These are phyloP conservation scores for Vipera latastei DNA, from an alignment of 2,797 vertebrate genomes.

Conservation along the genomic window DNA sequence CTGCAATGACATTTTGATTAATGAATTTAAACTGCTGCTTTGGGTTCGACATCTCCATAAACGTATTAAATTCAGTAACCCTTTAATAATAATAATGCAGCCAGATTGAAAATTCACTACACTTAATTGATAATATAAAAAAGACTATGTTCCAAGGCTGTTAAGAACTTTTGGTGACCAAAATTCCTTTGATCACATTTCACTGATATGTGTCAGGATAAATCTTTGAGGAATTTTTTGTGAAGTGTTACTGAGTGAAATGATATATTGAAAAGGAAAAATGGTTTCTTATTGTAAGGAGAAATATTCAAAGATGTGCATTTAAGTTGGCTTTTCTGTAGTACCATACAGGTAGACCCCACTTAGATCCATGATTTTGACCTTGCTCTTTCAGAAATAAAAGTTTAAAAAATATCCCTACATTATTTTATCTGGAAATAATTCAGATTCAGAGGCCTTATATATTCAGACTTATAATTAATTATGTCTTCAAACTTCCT, in stretches of 20 bases:
- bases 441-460: not conserved
- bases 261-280: not conserved
- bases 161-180: constrained; percentile 18
- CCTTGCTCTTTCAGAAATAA: not conserved
- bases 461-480: not conserved
- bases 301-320: not conserved
- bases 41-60: constrained; percentile 6
- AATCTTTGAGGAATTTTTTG: not conserved
- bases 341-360: not conserved
- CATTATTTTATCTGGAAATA: not conserved
- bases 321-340: not conserved
- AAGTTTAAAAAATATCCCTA: not conserved
- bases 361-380: not conserved
- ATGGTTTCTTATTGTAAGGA: constrained; percentile 12
- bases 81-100: constrained; percentile 46
- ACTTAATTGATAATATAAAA: not conserved
- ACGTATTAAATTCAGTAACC: constrained; percentile 29
- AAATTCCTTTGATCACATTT: constrained; percentile 28
- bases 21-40: constrained; percentile 24
- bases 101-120: constrained; percentile 48
- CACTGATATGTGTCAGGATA: not conserved
- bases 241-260: not conserved
- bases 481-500: not conserved
- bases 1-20: constrained; percentile 19
- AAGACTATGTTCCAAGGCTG: not conserved